Percentiles rank a stretch among this genome's conserved stretches.
phyloP scores from a whole-genome alignment of 1,140 invertebrate species.

The Marisa cornuarietis region DNA sequence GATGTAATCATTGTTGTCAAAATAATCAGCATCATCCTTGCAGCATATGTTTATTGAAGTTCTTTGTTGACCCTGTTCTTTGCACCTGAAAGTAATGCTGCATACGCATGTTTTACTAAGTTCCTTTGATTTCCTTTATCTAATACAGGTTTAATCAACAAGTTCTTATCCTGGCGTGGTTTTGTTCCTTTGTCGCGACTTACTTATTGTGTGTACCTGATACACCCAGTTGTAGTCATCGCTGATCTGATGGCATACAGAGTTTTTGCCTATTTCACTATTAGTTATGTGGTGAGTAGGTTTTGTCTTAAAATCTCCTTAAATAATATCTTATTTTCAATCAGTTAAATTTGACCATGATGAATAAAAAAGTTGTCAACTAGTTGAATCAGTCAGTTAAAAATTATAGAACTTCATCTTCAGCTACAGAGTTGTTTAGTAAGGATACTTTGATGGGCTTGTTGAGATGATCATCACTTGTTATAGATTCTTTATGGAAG shows the following conservation, averaged over 20 bases:
- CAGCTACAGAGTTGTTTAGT: not conserved
- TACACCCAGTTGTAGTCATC: constrained; percentile 73
- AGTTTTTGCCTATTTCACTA: constrained; percentile 24
- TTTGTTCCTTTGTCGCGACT: constrained; percentile 84
- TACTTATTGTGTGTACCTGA: constrained; percentile 88
- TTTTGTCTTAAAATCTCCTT: not conserved
- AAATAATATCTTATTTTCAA: not conserved
- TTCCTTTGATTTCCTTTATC: constrained; percentile 1
- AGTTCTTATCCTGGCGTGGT: constrained; percentile 80
- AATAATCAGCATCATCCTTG: not conserved
- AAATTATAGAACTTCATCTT: not conserved
- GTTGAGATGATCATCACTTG: not conserved
- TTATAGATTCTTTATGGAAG: not conserved
- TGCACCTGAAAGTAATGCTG: not conserved
- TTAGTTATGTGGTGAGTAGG: constrained; percentile 13
- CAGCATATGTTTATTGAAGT: not conserved
- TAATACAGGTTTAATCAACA: constrained; percentile 72
- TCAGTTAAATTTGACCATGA: not conserved
- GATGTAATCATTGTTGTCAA: too few species aligned
- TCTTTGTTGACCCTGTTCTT: not conserved
- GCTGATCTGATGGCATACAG: constrained; percentile 18
- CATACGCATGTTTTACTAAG: too few species aligned
- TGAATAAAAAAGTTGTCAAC: not conserved
- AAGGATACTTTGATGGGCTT: not conserved
- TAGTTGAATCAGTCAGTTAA: not conserved